Evolutionary conservation across 2,888 invertebrate genomes (phyloP).

Genomic region (Hirtodrosophila confusa): DNA sequence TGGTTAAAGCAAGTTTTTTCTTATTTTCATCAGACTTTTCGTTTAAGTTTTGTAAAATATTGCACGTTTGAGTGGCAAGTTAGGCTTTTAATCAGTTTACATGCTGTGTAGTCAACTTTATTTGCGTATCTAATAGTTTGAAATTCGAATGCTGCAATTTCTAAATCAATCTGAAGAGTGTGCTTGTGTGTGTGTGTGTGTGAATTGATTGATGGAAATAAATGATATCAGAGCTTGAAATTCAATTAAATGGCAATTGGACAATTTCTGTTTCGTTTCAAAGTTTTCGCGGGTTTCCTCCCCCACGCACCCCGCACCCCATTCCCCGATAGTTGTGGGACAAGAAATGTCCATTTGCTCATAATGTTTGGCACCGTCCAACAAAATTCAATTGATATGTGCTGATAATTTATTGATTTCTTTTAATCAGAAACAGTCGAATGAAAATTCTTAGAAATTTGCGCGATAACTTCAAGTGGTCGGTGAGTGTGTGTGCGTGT

Average conservation of each 20-base stretch:
- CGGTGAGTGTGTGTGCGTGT: conserved; percentile 4
- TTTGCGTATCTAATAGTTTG: background rate
- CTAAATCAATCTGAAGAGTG: conserved; percentile 4
- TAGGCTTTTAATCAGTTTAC: background rate
- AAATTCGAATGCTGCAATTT: background rate
- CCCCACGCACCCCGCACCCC: no score
- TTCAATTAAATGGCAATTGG: conserved; percentile 59
- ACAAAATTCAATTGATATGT: conserved; percentile 57
- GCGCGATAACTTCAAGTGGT: conserved; percentile 48
- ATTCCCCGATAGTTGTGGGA: background rate
- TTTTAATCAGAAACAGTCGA: conserved; percentile 57
- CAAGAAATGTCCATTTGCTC: conserved; percentile 46
- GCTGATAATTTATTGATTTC: conserved; percentile 72
- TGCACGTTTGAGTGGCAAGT: background rate
- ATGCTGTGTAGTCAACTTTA: background rate
- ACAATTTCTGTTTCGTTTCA: conserved; percentile 33
- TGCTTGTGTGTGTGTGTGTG: background rate
- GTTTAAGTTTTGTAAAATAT: no score
- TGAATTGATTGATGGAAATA: conserved; percentile 32
- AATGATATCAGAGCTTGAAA: conserved; percentile 34
- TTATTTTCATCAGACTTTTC: no score
- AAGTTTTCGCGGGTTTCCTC: no score
- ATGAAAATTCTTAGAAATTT: conserved; percentile 64
- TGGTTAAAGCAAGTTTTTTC: no score
- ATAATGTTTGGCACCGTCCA: conserved; percentile 8